A percentile compares a stretch with the other conserved stretches of the same genome.
phyloP scores from a whole-genome alignment of 2,113 vertebrate genomes.

The Calypte anna region DNA sequence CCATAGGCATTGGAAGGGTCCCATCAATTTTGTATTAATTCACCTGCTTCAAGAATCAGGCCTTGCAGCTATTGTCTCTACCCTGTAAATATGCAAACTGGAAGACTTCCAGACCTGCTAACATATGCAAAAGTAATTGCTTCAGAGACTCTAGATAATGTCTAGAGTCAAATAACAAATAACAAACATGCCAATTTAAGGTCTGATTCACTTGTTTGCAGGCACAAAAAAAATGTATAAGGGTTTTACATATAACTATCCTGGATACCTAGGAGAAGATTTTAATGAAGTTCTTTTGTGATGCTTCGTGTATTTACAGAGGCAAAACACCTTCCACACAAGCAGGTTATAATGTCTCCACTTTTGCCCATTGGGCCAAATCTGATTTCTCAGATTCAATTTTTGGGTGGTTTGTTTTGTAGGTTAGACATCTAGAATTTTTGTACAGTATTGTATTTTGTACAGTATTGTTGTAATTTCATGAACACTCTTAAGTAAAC shows the following conservation, averaged over 20 bases:
- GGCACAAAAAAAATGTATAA: not conserved
- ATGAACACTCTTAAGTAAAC: not conserved
- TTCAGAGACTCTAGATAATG: not conserved
- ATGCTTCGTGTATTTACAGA: not conserved
- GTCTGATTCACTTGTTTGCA: not conserved
- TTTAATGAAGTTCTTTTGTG: not conserved
- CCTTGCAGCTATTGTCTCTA: not conserved
- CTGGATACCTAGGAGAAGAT: not conserved
- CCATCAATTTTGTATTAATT: not conserved
- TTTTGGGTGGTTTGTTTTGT: not conserved
- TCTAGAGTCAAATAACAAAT: not conserved
- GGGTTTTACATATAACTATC: not conserved
- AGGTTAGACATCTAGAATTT: not conserved
- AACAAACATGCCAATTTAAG: not conserved
- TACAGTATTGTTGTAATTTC: not conserved
- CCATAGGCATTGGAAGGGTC: not conserved
- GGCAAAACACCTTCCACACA: not conserved
- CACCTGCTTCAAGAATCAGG: not conserved
- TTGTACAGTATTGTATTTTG: not conserved
- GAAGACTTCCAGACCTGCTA: not conserved
- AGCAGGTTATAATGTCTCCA: not conserved
- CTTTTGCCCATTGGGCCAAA: not conserved
- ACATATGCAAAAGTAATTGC: slow-evolving; percentile 22
- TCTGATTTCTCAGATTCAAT: not conserved
- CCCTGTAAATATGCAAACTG: not conserved